A percentile compares a stretch with the other conserved stretches of the same genome.
Evolutionary conservation across 1,140 invertebrate genomes (phyloP).

Genomic region (Drosophila santomea): DNA sequence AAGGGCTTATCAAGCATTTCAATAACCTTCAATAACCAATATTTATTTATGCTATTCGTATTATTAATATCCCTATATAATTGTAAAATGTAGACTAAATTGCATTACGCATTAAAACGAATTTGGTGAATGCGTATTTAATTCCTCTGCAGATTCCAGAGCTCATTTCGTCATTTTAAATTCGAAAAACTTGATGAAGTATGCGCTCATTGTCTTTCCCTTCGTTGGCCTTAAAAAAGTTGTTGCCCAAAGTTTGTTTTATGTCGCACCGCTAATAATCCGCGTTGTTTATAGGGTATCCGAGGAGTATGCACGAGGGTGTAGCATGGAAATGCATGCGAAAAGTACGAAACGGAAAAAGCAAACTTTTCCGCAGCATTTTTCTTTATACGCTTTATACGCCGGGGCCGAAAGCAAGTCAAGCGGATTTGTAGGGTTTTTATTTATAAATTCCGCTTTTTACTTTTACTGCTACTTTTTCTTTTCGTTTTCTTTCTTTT

Average conservation of each 20-base stretch:
- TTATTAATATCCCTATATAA: no score
- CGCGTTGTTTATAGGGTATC: conserved; percentile 18
- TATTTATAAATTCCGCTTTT: conserved; percentile 42
- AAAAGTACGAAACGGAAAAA: conserved; percentile 31
- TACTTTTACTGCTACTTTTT: neutral
- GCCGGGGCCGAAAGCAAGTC: conserved; percentile 14
- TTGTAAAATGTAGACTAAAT: neutral
- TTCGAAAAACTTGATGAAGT: neutral
- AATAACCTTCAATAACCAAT: neutral
- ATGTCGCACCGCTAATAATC: conserved; percentile 13
- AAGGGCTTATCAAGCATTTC: neutral
- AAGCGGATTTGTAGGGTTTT: conserved; percentile 71
- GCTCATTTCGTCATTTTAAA: neutral
- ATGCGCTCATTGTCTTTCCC: neutral
- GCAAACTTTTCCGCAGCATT: conserved; percentile 51
- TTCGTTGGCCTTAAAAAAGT: conserved; percentile 9
- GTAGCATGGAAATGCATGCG: conserved; percentile 18
- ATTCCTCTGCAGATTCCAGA: neutral
- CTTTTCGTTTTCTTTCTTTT: conserved; percentile 21
- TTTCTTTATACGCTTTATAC: conserved; percentile 23
- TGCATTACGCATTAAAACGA: neutral
- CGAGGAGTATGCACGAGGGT: neutral
- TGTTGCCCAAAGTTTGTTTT: conserved; percentile 21
- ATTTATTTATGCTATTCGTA: no score
- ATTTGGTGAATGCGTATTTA: neutral